Percentiles rank a stretch among this genome's conserved stretches.
Evolutionary conservation across 2,797 vertebrate species (phyloP).

Genomic region (Trachops cirrhosus): DNA sequence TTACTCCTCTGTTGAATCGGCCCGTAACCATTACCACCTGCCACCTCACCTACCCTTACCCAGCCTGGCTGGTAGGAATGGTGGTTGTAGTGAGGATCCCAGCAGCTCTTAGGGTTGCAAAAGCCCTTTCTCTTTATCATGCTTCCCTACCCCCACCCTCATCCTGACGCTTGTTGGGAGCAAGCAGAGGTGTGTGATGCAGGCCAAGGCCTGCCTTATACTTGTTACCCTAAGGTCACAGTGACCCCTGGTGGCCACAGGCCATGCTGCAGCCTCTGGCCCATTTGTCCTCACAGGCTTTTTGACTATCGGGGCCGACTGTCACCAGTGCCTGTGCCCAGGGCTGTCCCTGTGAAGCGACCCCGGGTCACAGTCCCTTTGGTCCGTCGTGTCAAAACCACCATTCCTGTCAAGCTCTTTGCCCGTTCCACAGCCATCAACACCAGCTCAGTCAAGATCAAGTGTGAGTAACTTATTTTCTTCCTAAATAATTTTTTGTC

Average conservation of each 20-base stretch:
- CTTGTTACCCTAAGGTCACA: neutral
- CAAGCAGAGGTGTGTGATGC: neutral
- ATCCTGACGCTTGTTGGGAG: neutral
- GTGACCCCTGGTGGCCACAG: slow-evolving; percentile 44
- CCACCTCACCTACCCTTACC: neutral
- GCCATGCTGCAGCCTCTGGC: slow-evolving; percentile 69
- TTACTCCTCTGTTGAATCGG: neutral
- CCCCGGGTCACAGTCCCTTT: slow-evolving; percentile 90
- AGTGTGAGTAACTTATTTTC: slow-evolving; percentile 84
- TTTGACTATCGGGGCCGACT: slow-evolving; percentile 91
- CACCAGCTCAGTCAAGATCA: slow-evolving; percentile 88
- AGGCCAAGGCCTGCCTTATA: neutral
- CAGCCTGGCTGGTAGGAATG: neutral
- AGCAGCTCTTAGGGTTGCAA: neutral
- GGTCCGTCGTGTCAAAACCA: slow-evolving; percentile 90
- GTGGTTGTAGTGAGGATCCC: neutral
- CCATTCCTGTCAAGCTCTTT: slow-evolving; percentile 91
- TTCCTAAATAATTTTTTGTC: slow-evolving; percentile 34
- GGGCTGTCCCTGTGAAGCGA: slow-evolving; percentile 91
- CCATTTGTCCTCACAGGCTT: slow-evolving; percentile 84
- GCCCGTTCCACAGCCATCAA: slow-evolving; percentile 86
- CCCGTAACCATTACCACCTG: neutral
- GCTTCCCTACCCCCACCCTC: too few relatives aligned
- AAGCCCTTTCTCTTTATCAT: neutral
- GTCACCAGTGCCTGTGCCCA: slow-evolving; percentile 88